Conservation (phyloP, 2,797 vertebrate species). For the Coendou prehensilis region DNA sequence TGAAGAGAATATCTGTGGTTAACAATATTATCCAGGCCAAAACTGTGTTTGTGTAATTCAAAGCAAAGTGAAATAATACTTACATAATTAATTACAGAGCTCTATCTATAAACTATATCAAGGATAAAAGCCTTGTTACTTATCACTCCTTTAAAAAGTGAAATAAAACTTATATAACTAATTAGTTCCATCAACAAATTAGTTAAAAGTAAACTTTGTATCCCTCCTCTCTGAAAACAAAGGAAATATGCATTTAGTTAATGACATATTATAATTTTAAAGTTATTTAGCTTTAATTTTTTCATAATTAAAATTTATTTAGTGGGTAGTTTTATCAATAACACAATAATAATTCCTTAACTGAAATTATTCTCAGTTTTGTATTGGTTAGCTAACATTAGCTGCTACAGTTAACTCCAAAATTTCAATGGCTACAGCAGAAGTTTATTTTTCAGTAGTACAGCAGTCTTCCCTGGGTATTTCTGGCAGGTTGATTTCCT, state of each 20-base stretch:
- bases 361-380: neutral
- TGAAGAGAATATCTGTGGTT: neutral
- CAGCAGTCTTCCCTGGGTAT: neutral
- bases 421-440: neutral
- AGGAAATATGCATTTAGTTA: neutral
- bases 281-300: slow-evolving; percentile 9
- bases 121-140: neutral
- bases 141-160: slow-evolving; percentile 1
- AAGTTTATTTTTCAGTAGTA: neutral
- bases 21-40: neutral
- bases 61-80: slow-evolving; percentile 30
- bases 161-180: neutral
- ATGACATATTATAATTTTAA: neutral
- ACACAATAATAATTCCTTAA: neutral
- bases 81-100: neutral
- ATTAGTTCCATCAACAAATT: slow-evolving; percentile 12
- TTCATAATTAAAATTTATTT: neutral
- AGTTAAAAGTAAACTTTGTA: slow-evolving; percentile 3
- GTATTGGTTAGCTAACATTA: neutral
- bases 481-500: neutral
- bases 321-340: neutral
- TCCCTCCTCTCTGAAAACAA: neutral
- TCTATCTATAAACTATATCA: neutral
- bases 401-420: neutral
- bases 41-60: neutral